Evolutionary conservation across 2,797 vertebrate genomes (phyloP).

Genomic region (Mormyrops attenuatus): DNA sequence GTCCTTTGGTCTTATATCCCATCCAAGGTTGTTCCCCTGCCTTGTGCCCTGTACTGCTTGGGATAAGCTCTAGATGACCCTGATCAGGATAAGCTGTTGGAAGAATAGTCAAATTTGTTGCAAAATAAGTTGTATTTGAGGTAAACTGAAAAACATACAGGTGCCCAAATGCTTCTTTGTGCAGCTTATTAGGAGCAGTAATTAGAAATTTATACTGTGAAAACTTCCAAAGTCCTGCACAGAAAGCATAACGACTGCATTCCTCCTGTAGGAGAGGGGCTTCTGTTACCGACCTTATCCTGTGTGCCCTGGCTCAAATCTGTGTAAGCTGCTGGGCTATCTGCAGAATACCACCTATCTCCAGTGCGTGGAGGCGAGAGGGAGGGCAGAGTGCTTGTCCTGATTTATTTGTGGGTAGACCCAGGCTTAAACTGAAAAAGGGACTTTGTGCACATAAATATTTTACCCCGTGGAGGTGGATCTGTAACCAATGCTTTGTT

Average conservation of each 20-base stretch:
- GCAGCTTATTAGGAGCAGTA: not conserved
- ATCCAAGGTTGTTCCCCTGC: not conserved
- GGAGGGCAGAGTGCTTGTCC: constrained; percentile 27
- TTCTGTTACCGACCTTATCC: not conserved
- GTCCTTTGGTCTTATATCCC: not conserved
- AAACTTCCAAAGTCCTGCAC: not conserved
- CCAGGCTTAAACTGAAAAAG: constrained; percentile 19
- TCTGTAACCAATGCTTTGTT: constrained; percentile 3
- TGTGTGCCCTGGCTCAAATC: not conserved
- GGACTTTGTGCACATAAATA: constrained; percentile 12
- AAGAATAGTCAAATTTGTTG: not conserved
- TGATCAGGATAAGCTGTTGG: not conserved
- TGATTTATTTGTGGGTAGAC: not conserved
- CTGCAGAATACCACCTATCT: constrained; percentile 37
- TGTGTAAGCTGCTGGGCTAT: not conserved
- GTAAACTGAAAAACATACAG: not conserved
- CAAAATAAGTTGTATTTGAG: not conserved
- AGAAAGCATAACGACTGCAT: not conserved
- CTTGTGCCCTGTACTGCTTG: not conserved
- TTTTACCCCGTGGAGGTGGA: constrained; percentile 14
- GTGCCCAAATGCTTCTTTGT: not conserved
- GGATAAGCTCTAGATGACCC: not conserved
- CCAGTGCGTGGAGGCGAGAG: constrained; percentile 34
- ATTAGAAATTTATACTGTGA: not conserved
- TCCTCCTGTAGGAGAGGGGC: not conserved